Evolutionary conservation across 2,113 vertebrate genomes (phyloP).

Genomic region (Mobula hypostoma): DNA sequence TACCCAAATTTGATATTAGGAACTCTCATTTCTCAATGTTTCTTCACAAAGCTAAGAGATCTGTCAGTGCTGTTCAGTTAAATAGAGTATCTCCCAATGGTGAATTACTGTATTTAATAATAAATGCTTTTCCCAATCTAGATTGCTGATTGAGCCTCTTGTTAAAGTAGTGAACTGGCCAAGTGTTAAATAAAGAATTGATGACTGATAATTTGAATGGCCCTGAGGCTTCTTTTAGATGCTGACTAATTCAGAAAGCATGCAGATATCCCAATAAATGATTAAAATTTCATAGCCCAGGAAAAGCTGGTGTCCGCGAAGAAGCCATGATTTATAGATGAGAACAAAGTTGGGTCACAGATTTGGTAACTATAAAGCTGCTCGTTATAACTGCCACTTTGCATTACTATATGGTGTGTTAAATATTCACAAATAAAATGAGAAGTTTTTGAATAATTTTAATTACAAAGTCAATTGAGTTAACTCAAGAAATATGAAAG

Average conservation of each 20-base stretch:
- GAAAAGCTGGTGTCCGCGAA: background rate
- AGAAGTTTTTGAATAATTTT: conserved; percentile 51
- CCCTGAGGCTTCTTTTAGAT: background rate
- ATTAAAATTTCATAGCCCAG: background rate
- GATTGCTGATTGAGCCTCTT: background rate
- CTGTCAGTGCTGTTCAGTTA: background rate
- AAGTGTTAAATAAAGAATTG: background rate
- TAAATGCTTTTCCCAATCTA: background rate
- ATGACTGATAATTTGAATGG: conserved; percentile 3
- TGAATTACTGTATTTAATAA: background rate
- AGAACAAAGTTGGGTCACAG: conserved; percentile 46
- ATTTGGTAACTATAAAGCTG: conserved; percentile 44
- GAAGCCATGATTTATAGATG: conserved; percentile 29
- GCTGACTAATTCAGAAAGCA: background rate
- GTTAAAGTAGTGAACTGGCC: background rate
- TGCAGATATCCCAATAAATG: background rate
- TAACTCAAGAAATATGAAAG: conserved; percentile 46
- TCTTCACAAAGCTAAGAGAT: background rate
- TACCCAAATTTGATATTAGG: background rate
- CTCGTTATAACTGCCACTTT: conserved; percentile 47
- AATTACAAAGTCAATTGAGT: conserved; percentile 52
- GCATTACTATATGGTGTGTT: conserved; percentile 47
- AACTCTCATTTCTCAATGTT: background rate
- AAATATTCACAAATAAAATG: conserved; percentile 54
- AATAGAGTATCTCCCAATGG: conserved; percentile 1